These are phyloP conservation scores for Lateolabrax maculatus DNA, from an alignment of 2,797 vertebrate genomes.

Conservation along the genomic window DNA sequence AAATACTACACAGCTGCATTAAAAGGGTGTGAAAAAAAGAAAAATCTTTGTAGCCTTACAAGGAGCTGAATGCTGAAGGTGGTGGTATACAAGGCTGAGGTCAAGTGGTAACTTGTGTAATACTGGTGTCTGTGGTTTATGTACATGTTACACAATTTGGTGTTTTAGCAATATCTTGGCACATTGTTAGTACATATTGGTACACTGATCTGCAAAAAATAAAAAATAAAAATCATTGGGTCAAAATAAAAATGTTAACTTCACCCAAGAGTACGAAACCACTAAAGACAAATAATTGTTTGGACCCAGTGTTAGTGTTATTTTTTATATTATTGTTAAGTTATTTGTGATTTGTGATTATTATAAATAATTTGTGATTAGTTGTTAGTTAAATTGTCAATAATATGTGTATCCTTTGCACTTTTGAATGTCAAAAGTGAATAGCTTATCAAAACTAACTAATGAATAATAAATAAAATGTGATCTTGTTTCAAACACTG, in stretches of 20 bases:
- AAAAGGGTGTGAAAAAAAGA: conserved; percentile 23
- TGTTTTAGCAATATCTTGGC: neutral
- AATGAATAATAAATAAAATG: too few species aligned
- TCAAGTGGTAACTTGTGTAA: neutral
- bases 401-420: neutral
- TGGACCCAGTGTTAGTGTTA: neutral
- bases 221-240: neutral
- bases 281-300: neutral
- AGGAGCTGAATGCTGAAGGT: conserved; percentile 15
- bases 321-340: neutral
- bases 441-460: too few species aligned
- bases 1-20: neutral
- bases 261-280: neutral
- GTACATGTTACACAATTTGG: neutral
- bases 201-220: neutral
- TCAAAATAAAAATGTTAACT: neutral
- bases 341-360: too few species aligned
- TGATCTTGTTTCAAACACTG: neutral
- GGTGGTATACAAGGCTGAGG: neutral
- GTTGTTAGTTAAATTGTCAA: neutral
- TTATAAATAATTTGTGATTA: too few species aligned
- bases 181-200: neutral
- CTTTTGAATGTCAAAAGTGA: neutral
- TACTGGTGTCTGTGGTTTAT: conserved; percentile 6
- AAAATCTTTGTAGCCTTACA: neutral